Evolutionary conservation across 2,888 invertebrate genomes (phyloP), one percentile per base, ranked within the genome.

Genomic region (Leptinotarsa peninsularis): DNA sequence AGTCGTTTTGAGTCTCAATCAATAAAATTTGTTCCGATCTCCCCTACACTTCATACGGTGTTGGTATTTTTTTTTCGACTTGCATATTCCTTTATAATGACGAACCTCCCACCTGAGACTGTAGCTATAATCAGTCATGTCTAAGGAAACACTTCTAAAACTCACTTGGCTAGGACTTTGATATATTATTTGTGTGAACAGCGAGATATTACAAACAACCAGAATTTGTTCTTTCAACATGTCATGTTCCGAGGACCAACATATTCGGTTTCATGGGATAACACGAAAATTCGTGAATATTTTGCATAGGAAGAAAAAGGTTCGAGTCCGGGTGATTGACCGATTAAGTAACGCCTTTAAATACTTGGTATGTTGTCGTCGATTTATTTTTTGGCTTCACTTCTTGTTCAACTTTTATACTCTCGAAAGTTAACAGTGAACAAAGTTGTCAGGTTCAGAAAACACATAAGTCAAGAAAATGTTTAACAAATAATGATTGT

Each of bases 231-330:
- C 83, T 83, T 81, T 79, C 80, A 82, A 84, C 81, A 80, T 82
- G 84, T 85, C 92, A 97, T 97, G 95, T 98, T 86, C 94, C 94
- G 82, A 97, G 78, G 79, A 81, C 79, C 83, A 82, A 83, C 80
- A 81, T 82, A 68, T 77, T 72, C 49, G 73, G 72, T 77, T 75
- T 73, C 75, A 73, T 67, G 63, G 52, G 58, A 72, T 74, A 66
- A 71, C 67, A 67, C 33, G 63, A 43, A 63, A 63, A 43, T 33
- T n/a, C n/a, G 63, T 33, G 33, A 63, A 63, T 63, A 63, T 63
- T 63, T 63, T 63, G 60, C 60, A 23, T 63, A 33, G 4, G n/a
- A 17, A 63, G 17, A 63, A 60, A 63, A 63, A 63, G 13, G 17
- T 27, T 63, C 33, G 17, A n/a, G 63, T n/a, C 58, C 63, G 43